Percentiles rank a stretch among this genome's conserved stretches.
Conservation (phyloP, 2,888 invertebrate species). For the Drosophila ochracea region DNA sequence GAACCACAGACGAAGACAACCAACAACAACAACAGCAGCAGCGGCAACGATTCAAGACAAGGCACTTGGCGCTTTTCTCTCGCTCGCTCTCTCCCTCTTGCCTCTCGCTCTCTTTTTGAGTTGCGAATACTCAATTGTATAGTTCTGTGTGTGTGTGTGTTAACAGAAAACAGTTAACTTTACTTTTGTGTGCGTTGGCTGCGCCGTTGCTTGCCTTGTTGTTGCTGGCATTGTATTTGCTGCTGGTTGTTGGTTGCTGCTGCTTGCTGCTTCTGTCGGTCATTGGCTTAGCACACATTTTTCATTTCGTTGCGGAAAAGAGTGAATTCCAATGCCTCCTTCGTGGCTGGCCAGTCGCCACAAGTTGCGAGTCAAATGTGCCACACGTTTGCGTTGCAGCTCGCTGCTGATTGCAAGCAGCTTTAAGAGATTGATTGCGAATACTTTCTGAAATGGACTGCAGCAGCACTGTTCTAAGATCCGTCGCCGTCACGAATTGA, state of each 20-base stretch:
- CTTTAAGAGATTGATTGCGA: constrained; percentile 53
- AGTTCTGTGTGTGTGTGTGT: constrained; percentile 29
- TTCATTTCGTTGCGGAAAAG: constrained; percentile 83
- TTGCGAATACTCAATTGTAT: constrained; percentile 65
- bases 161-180: constrained; percentile 69
- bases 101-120: constrained; percentile 34
- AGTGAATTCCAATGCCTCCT: constrained; percentile 77
- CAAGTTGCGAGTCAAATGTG: constrained; percentile 44
- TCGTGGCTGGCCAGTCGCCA: constrained; percentile 44
- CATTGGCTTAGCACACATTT: constrained; percentile 85
- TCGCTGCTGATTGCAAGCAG: constrained; percentile 32
- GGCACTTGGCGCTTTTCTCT: constrained; percentile 47
- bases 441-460: constrained; percentile 40
- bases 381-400: constrained; percentile 40
- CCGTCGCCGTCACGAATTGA: constrained; percentile 40
- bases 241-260: constrained; percentile 35
- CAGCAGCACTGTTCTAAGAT: constrained; percentile 42
- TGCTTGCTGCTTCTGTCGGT: constrained; percentile 80
- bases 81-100: constrained; percentile 20
- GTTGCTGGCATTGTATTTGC: constrained; percentile 27
- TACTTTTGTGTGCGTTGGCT: constrained; percentile 65
- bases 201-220: constrained; percentile 62
- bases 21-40: constrained; percentile 13
- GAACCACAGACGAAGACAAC: constrained; percentile 27
- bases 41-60: constrained; percentile 30